Evolutionary conservation across 2,797 vertebrate genomes (phyloP), one percentile per base, ranked within the genome.

Genomic region (Siniperca obscura): DNA sequence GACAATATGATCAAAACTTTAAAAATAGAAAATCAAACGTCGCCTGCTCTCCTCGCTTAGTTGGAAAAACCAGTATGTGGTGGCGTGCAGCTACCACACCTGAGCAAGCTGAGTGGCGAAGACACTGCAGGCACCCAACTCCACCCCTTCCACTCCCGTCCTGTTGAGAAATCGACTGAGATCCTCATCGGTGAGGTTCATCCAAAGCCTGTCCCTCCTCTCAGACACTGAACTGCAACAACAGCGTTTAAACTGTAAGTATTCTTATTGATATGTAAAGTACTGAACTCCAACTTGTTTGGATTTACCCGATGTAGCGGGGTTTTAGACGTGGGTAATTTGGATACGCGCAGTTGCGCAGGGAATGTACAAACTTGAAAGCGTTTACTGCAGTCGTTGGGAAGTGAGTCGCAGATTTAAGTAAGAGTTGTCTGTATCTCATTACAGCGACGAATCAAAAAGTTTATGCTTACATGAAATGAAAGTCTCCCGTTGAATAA

Each of bases 171-270:
- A 77, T 70, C 36, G 17, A 0, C 55, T 11, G 34, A 74, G 74
- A 79, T 30, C 74, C 40, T 67, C 62, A 25, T 72, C 75, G 36
- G 53, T 4, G 59, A 59, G 57, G 3, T 56, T 82, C 70, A 88
- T 82, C 85, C 70, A 7, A 36, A 76, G 44, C 17, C 64, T 22
- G 71, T 27, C 86, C 7, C 89, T 75, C 70, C 73, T 56, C 89
- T 77, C 38, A 77, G 50, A 83, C 50, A 12, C 80, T 0, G 53
- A 46, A 25, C 13, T 5, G 14, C 55, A 2, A 7, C 62, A 8
- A 1, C 56, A 7, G n/a, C 68, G n/a, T 30, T 60, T 19, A 21
- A 71, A 85, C 79, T 48, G 93, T 93, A 66, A 94, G 93, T 94
- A 82, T 17, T 44, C 8, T 1, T 5, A 22, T 16, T 0, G 0